Conservation (phyloP, 2,888 invertebrate genomes). For the Drosophila borealis region DNA sequence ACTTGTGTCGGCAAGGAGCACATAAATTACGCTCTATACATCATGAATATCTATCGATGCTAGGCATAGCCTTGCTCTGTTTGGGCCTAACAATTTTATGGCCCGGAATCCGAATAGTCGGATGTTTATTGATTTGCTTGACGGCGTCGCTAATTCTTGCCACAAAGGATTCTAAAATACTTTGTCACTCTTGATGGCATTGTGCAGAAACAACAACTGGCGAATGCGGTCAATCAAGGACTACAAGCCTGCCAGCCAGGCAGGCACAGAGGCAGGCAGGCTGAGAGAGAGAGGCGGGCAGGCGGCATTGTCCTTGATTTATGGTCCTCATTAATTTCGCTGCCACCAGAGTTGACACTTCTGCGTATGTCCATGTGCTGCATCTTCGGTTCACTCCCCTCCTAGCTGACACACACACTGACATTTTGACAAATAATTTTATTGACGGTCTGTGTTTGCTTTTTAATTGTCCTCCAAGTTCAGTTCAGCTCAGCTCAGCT, state of each 20-base stretch:
- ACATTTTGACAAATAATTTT: conserved; percentile 83
- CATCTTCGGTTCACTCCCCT: conserved; percentile 39
- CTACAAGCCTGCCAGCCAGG: conserved; percentile 38
- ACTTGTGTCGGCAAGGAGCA: conserved; percentile 65
- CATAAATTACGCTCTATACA: conserved; percentile 73
- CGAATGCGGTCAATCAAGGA: conserved; percentile 81
- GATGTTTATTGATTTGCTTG: conserved; percentile 73
- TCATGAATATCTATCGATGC: conserved; percentile 71
- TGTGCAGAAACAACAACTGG: conserved; percentile 29
- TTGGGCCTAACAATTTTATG: conserved; percentile 50
- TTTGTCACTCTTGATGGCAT: conserved; percentile 19
- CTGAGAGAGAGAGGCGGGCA: conserved; percentile 13
- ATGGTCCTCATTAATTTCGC: conserved; percentile 73
- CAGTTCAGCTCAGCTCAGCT: conserved; percentile 30
- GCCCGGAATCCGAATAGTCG: conserved; percentile 48
- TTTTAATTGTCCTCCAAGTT: conserved; percentile 73
- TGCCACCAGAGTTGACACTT: conserved; percentile 74
- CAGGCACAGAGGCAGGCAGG: conserved; percentile 22
- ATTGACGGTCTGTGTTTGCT: conserved; percentile 78
- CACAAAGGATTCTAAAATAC: conserved; percentile 39
- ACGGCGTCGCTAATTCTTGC: conserved; percentile 68
- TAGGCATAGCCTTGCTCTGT: conserved; percentile 29
- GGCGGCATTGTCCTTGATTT: conserved; percentile 73
- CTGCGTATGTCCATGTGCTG: conserved; percentile 43
- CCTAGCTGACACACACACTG: conserved; percentile 38